A percentile compares a stretch with the other conserved stretches of the same genome.
Conservation (phyloP, 1,140 invertebrate genomes). For the Heliconius congener region DNA sequence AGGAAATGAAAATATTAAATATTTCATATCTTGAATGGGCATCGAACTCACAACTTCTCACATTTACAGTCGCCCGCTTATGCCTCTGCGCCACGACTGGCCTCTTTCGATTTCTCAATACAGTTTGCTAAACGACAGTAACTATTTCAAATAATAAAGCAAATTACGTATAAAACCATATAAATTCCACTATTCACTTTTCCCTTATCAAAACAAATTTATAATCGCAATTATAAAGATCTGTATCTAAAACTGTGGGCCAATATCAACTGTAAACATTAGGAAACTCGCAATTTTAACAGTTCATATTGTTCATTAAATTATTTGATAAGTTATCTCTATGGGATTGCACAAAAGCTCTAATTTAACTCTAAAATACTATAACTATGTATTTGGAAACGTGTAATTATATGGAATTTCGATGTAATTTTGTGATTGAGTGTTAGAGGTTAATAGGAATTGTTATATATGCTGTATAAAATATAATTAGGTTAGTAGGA, state of each 20-base stretch:
- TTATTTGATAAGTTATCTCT: constrained; percentile 40
- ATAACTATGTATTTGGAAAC: constrained; percentile 31
- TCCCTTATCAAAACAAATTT: constrained; percentile 25
- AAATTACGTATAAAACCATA: constrained; percentile 7
- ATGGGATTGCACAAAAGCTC: constrained; percentile 25
- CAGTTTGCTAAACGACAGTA: background rate
- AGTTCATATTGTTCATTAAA: constrained; percentile 38
- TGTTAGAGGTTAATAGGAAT: background rate
- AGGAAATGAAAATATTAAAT: too few species aligned
- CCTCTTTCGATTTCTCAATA: background rate
- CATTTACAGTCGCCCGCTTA: too few species aligned
- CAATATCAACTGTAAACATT: constrained; percentile 40
- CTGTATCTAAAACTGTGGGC: constrained; percentile 29
- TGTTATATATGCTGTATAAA: background rate
- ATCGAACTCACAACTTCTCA: too few species aligned
- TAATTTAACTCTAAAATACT: constrained; percentile 34
- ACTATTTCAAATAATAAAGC: background rate
- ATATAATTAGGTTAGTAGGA: background rate
- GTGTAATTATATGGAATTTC: constrained; percentile 26
- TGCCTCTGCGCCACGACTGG: too few species aligned
- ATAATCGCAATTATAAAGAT: constrained; percentile 37
- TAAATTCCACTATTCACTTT: constrained; percentile 7
- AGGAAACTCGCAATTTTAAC: constrained; percentile 36
- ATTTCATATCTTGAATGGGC: too few species aligned
- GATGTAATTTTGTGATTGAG: background rate